These are phyloP conservation scores for Agriopis aurantiaria DNA, from an alignment of 2,888 invertebrate species.

Conservation along the genomic window DNA sequence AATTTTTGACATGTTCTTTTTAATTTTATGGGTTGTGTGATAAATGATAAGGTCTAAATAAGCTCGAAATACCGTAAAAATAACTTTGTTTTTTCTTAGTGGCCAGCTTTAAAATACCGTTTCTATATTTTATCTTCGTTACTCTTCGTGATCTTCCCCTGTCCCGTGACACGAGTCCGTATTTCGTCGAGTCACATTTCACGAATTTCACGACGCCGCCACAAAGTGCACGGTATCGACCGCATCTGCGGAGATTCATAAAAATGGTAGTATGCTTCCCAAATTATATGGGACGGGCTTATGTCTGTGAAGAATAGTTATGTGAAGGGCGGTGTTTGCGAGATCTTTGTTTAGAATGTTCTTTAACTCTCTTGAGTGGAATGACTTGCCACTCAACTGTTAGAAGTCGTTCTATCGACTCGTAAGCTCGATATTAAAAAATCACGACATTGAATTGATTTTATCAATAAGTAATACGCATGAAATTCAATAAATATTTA, in stretches of 20 bases:
- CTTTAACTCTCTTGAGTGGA: conserved; percentile 7
- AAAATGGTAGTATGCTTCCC: neutral
- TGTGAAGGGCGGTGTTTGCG: conserved; percentile 6
- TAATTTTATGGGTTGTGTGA: no score
- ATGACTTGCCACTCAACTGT: neutral
- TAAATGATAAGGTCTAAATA: no score
- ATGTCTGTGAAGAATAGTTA: conserved; percentile 6
- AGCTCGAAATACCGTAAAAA: no score
- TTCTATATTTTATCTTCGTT: neutral
- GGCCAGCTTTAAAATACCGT: neutral
- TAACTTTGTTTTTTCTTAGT: neutral
- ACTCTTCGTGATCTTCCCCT: neutral
- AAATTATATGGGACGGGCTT: conserved; percentile 4
- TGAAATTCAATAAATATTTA: no score
- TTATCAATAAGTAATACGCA: no score
- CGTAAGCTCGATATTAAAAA: neutral
- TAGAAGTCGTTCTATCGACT: neutral
- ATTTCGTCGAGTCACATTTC: conserved; percentile 11
- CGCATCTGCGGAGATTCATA: conserved; percentile 16
- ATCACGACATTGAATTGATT: neutral
- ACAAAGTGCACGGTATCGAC: conserved; percentile 10
- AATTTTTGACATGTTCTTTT: no score
- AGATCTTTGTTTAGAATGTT: conserved; percentile 8
- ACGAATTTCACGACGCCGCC: conserved; percentile 5
- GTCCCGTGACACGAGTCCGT: conserved; percentile 4